Conservation (phyloP, 92 coral and sea anemone species). For the Zoanthus sansibaricus region DNA sequence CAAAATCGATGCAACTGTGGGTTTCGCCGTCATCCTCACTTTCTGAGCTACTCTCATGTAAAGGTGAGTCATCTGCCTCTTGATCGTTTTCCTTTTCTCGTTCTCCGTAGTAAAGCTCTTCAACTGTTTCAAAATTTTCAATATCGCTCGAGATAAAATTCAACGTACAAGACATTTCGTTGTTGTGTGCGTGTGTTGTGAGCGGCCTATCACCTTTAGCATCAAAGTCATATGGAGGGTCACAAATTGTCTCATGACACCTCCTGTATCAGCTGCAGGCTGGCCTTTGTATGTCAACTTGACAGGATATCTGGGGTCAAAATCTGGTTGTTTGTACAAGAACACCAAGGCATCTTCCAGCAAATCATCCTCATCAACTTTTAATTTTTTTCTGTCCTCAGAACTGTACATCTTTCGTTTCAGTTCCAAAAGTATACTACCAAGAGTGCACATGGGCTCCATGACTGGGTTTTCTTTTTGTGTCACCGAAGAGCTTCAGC, state of each 20-base stretch:
- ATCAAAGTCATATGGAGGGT: too few relatives aligned
- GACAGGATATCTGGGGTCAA: slow-evolving; percentile 5
- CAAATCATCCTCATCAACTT: slow-evolving; percentile 27
- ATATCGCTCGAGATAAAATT: too few relatives aligned
- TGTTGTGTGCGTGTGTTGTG: too few relatives aligned
- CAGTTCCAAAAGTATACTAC: background rate
- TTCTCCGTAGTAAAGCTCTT: too few relatives aligned
- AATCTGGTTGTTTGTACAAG: slow-evolving; percentile 25
- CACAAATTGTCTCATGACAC: slow-evolving; percentile 10
- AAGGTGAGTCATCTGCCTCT: too few relatives aligned
- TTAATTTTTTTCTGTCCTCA: slow-evolving; percentile 16
- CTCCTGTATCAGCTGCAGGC: slow-evolving; percentile 12
- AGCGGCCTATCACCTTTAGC: too few relatives aligned
- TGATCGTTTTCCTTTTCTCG: too few relatives aligned
- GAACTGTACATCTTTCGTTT: slow-evolving; percentile 6
- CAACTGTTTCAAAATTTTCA: too few relatives aligned
- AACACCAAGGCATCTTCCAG: background rate
- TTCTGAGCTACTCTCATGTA: too few relatives aligned
- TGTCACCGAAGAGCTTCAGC: slow-evolving; percentile 15
- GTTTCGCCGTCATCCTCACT: too few relatives aligned
- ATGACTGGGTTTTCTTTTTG: slow-evolving; percentile 9
- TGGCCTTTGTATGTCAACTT: slow-evolving; percentile 8
- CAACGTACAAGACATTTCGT: too few relatives aligned
- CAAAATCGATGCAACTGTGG: too few relatives aligned
- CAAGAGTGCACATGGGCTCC: slow-evolving; percentile 5